Percentiles rank a stretch among this genome's conserved stretches.
Conservation (phyloP, 2,113 vertebrate species). For the Rhipidura dahli region DNA sequence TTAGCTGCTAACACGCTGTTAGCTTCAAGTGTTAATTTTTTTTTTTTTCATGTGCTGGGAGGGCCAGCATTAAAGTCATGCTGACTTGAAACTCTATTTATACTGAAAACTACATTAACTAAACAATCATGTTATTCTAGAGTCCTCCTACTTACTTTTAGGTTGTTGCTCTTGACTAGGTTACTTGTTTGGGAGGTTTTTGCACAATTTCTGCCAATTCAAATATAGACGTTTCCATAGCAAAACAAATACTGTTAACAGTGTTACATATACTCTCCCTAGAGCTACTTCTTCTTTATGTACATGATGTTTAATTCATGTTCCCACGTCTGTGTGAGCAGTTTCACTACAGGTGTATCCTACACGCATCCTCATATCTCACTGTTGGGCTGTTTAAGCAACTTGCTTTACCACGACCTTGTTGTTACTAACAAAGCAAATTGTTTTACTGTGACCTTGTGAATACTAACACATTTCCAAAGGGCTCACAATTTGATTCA, state of each 20-base stretch:
- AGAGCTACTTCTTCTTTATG: neutral
- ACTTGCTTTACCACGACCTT: neutral
- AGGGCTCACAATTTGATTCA: neutral
- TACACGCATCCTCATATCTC: neutral
- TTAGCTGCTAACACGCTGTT: conserved; percentile 63
- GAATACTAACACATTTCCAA: neutral
- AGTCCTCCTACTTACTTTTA: conserved; percentile 31
- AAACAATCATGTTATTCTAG: conserved; percentile 43
- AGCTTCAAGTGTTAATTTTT: conserved; percentile 51
- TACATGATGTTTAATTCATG: neutral
- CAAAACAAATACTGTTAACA: neutral
- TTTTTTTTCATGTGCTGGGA: conserved; percentile 40
- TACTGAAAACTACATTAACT: conserved; percentile 47
- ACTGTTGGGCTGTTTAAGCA: neutral
- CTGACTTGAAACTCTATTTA: conserved; percentile 37
- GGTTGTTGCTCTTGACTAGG: conserved; percentile 33
- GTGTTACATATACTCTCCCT: neutral
- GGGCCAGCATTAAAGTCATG: conserved; percentile 40
- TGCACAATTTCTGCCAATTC: neutral
- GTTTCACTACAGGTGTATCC: neutral
- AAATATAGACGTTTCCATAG: conserved; percentile 1
- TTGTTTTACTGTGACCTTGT: neutral
- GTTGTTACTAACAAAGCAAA: neutral
- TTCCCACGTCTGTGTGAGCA: neutral
- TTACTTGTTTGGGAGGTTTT: conserved; percentile 28